Evolutionary conservation across 1,140 invertebrate genomes (phyloP), one percentile per base, ranked within the genome.

Genomic region (Plectrocnemia conspersa): DNA sequence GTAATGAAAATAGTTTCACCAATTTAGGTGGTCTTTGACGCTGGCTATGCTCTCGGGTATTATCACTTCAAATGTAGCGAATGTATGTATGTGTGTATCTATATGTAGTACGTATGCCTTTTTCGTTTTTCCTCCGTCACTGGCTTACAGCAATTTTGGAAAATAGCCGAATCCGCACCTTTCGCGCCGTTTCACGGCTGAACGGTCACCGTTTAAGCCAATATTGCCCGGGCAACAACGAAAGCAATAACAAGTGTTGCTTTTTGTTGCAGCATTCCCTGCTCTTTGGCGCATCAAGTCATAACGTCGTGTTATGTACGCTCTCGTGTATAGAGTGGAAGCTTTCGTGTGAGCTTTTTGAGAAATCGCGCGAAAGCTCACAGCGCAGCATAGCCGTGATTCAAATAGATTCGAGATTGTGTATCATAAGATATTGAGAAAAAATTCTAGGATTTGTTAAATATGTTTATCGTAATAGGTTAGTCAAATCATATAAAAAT

Each of bases 1-100:
- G 29, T 56, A 56, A 56, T 56, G 47, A 56, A 56, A 56, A 56
- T 56, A 56, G 19, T 50, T 44, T 47, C 18, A 22, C 42, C 41
- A 44, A 44, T 44, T 44, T 19, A 19, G 27, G 9, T 21, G 2
- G 9, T 16, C 48, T 46, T 57, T 57, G 40, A 23, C 25, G 9
- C 7, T 16, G 23, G 11, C 25, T 21, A 2, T n/a, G 2, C n/a
- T 22, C 3, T 25, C 15, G 13, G 18, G 25, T 16, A 44, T 47
- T 35, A 40, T 40, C 36, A 18, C 36, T 40, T 40, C 36, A 18
- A 40, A 18, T 15, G 36, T 54, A 24, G n/a, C 7, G n/a, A n/a
- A n/a, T n/a, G n/a, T n/a, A n/a, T n/a, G n/a, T n/a, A n/a, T n/a
- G n/a, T n/a, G n/a, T n/a, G n/a, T n/a, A n/a, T n/a, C n/a, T n/a